Percentiles rank a stretch among this genome's conserved stretches.
These are phyloP conservation scores for Eupsittula cactorum DNA, from an alignment of 2,113 vertebrate genomes.

Conservation along the genomic window DNA sequence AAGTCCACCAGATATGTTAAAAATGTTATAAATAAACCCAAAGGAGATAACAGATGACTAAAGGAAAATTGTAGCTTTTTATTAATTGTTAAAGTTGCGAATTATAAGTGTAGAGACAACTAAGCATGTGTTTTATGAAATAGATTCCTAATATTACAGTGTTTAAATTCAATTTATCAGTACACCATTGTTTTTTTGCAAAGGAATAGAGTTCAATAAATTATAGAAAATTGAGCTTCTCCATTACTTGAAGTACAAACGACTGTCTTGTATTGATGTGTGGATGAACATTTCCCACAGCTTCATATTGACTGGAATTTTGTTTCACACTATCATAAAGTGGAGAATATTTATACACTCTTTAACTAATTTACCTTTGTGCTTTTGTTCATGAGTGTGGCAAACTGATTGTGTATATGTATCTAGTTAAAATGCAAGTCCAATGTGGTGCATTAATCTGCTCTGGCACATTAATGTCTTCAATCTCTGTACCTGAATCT, in stretches of 20 bases:
- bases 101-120: not conserved
- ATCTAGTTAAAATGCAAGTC: not conserved
- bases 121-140: not conserved
- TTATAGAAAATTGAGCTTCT: not conserved
- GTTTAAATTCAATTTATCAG: not conserved
- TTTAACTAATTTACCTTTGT: not conserved
- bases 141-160: not conserved
- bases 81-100: not conserved
- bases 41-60: not conserved
- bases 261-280: not conserved
- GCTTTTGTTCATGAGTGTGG: not conserved
- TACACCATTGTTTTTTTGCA: not conserved
- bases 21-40: not conserved
- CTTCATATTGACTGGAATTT: not conserved
- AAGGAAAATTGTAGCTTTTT: not conserved
- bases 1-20: not conserved
- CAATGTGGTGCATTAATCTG: not conserved
- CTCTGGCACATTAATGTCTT: not conserved
- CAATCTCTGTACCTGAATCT: not conserved
- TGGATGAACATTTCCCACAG: not conserved
- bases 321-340: not conserved
- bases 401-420: not conserved
- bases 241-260: not conserved
- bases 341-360: not conserved
- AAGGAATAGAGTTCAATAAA: not conserved